Evolutionary conservation across 2,113 vertebrate genomes (phyloP).

Genomic region (Illadopsis cleaveri): DNA sequence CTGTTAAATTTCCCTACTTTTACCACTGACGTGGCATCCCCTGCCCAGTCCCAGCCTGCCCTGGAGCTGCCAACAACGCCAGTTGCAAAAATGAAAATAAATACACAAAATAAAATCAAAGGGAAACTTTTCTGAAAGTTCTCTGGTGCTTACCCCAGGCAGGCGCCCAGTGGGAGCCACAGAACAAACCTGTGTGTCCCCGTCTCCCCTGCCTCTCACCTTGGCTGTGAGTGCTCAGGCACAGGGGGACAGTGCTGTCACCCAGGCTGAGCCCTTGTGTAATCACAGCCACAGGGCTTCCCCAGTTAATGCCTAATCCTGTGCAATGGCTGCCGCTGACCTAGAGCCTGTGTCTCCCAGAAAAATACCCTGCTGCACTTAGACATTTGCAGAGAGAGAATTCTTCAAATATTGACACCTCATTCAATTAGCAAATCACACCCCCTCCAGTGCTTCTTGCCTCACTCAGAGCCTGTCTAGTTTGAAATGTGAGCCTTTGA

Average conservation of each 20-base stretch:
- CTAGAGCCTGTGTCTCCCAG: neutral
- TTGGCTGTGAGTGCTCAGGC: neutral
- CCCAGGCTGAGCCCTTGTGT: neutral
- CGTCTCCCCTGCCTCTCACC: neutral
- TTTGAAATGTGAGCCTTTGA: neutral
- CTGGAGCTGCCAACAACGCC: neutral
- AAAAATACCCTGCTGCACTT: neutral
- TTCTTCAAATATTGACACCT: neutral
- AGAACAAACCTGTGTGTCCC: neutral
- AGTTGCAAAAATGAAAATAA: neutral
- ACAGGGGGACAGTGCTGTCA: neutral
- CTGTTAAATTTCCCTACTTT: neutral
- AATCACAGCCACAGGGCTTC: conserved; percentile 26
- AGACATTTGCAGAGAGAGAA: neutral
- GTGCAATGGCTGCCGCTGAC: neutral
- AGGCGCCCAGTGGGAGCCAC: neutral
- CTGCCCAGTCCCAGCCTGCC: neutral
- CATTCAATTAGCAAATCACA: neutral
- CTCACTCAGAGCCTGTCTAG: neutral
- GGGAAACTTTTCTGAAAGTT: neutral
- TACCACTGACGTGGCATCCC: neutral
- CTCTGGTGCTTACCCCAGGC: neutral
- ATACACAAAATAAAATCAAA: neutral
- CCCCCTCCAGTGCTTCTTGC: neutral
- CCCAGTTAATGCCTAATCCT: conserved; percentile 59